phyloP scores from a whole-genome alignment of 2,113 vertebrate genomes.

The Ifrita kowaldi region DNA sequence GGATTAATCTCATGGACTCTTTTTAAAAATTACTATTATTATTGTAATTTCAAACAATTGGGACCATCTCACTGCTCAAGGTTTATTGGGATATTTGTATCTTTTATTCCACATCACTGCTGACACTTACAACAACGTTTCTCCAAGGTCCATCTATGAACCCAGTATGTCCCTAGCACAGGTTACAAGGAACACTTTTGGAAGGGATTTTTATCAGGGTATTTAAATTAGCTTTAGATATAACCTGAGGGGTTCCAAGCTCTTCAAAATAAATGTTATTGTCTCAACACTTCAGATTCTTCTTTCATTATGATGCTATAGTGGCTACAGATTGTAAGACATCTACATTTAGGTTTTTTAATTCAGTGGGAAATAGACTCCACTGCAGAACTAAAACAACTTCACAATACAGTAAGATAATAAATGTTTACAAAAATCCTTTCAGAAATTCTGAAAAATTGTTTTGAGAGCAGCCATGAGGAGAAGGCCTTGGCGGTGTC shows the following conservation, averaged over 20 bases:
- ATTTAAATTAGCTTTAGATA: neutral
- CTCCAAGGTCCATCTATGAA: neutral
- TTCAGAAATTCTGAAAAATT: neutral
- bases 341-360: neutral
- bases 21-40: neutral
- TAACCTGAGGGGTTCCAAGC: neutral
- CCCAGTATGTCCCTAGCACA: neutral
- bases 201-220: neutral
- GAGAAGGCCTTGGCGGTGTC: too few species aligned
- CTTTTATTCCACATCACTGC: neutral
- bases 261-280: neutral
- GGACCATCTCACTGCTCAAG: neutral
- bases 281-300: neutral
- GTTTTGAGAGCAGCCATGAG: neutral
- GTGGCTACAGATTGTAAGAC: neutral
- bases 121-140: neutral
- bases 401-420: neutral
- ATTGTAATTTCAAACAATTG: neutral
- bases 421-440: neutral
- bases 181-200: neutral
- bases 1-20: neutral
- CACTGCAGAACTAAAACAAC: neutral
- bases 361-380: neutral
- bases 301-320: neutral
- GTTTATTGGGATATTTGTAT: neutral